A percentile compares a stretch with the other conserved stretches of the same genome.
Evolutionary conservation across 2,888 invertebrate genomes (phyloP).

Genomic region (Torymus auratus): DNA sequence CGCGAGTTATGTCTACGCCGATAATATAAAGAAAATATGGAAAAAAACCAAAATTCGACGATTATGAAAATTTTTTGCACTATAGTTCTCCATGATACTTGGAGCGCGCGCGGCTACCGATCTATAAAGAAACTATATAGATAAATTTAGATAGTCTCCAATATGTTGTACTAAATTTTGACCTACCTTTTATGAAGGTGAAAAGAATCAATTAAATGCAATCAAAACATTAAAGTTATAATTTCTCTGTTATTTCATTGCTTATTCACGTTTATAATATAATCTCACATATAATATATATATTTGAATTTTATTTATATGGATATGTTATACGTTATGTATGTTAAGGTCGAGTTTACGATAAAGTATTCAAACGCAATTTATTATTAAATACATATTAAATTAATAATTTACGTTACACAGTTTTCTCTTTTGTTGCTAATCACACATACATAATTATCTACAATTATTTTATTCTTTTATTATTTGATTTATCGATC

Average conservation of each 20-base stretch:
- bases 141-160: conserved; percentile 57
- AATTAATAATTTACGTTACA: too few species aligned
- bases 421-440: too few species aligned
- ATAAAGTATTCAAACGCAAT: too few species aligned
- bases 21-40: too few species aligned
- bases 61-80: conserved; percentile 51
- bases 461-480: too few species aligned
- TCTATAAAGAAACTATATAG: conserved; percentile 42
- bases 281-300: neutral
- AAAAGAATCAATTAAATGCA: conserved; percentile 55
- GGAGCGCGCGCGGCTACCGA: conserved; percentile 45
- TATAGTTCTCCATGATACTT: conserved; percentile 40
- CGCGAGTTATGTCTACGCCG: conserved; percentile 24
- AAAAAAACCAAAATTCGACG: conserved; percentile 39
- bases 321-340: too few species aligned
- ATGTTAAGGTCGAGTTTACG: too few species aligned
- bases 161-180: conserved; percentile 57
- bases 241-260: conserved; percentile 26
- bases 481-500: too few species aligned
- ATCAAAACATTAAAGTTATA: conserved; percentile 18
- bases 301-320: neutral
- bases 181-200: conserved; percentile 44
- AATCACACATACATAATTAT: too few species aligned
- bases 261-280: neutral
- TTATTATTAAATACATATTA: too few species aligned